Evolutionary conservation across 2,113 vertebrate genomes (phyloP).

Genomic region (Oceanodroma tethys): DNA sequence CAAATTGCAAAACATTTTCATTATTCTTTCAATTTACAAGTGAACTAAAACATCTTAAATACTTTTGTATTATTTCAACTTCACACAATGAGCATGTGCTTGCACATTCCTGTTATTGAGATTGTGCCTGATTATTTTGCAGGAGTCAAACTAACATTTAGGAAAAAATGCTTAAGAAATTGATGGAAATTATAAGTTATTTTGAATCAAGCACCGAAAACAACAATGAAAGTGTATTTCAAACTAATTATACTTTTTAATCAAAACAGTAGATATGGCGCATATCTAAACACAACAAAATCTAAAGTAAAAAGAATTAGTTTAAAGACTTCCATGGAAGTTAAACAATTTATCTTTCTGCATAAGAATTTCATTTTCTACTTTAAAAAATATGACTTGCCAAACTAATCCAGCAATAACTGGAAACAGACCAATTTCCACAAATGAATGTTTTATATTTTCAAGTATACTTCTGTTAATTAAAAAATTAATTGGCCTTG

Average conservation of each 20-base stretch:
- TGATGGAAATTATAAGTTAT: neutral
- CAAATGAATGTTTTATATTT: conserved; percentile 58
- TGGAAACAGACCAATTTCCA: conserved; percentile 31
- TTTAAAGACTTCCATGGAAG: neutral
- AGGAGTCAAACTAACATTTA: neutral
- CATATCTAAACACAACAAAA: neutral
- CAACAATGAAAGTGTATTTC: conserved; percentile 11
- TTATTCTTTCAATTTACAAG: neutral
- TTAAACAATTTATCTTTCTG: neutral
- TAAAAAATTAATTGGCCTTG: conserved; percentile 68
- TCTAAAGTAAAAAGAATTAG: neutral
- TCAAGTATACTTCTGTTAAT: conserved; percentile 62
- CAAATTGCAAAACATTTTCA: neutral
- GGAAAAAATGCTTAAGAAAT: neutral
- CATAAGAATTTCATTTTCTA: conserved; percentile 12
- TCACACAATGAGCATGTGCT: neutral
- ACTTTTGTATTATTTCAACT: neutral
- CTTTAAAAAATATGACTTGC: neutral
- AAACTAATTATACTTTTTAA: conserved; percentile 39
- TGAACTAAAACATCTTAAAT: neutral
- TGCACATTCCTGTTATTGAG: neutral
- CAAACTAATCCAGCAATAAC: conserved; percentile 27
- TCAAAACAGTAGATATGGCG: neutral
- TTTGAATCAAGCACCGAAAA: neutral
- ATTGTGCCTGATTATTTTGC: neutral